Evolutionary conservation across 2,888 invertebrate species (phyloP).

Genomic region (Cotesia congregata): DNA sequence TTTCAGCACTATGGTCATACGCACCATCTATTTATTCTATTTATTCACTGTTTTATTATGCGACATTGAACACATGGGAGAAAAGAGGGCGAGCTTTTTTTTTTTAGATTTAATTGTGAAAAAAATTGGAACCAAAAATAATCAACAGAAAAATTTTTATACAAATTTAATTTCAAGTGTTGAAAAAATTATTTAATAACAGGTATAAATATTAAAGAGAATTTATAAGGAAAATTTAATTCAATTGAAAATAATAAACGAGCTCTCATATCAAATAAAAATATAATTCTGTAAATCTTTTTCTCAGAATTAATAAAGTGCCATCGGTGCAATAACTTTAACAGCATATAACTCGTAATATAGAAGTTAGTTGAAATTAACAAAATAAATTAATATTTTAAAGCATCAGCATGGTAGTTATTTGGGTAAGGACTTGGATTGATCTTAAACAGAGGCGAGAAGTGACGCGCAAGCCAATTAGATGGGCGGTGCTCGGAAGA

Average conservation of each 20-base stretch:
- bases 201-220: neutral
- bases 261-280: neutral
- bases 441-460: constrained; percentile 41
- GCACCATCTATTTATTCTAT: neutral
- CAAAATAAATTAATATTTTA: constrained; percentile 7
- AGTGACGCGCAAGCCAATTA: constrained; percentile 55
- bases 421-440: constrained; percentile 12
- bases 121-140: too few species aligned
- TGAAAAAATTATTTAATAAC: neutral
- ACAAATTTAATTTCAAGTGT: too few species aligned
- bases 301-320: neutral
- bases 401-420: neutral
- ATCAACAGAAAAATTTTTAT: too few species aligned
- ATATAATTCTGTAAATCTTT: neutral
- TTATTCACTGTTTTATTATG: too few species aligned
- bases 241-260: neutral
- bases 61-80: too few species aligned
- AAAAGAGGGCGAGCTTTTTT: too few species aligned
- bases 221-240: neutral
- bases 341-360: neutral
- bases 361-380: neutral
- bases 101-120: too few species aligned
- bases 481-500: constrained; percentile 53
- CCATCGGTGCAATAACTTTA: neutral
- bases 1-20: neutral